These are phyloP conservation scores for Oophaga pumilio DNA, from an alignment of 2,113 vertebrate species.

Conservation along the genomic window DNA sequence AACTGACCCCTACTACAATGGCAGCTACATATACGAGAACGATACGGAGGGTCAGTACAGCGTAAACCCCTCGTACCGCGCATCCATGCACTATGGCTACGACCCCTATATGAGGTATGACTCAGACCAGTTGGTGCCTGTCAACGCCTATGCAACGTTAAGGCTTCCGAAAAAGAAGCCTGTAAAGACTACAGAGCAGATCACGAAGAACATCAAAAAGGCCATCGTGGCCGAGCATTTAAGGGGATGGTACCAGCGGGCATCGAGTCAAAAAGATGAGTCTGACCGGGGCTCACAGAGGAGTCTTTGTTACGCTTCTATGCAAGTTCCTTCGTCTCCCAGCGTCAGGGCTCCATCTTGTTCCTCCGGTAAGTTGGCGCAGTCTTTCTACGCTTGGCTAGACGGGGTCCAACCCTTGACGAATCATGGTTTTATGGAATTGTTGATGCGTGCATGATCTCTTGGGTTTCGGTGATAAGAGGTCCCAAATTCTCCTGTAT, in stretches of 20 bases:
- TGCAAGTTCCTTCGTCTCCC: constrained; percentile 78
- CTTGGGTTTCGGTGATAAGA: no score
- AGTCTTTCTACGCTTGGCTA: not conserved
- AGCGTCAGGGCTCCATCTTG: constrained; percentile 78
- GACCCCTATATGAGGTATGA: constrained; percentile 74
- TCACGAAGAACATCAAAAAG: constrained; percentile 86
- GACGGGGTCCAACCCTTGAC: not conserved
- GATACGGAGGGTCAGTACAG: constrained; percentile 91
- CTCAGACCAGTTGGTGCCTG: constrained; percentile 76
- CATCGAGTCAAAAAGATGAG: constrained; percentile 81
- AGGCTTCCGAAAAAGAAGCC: constrained; percentile 81
- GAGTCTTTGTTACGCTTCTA: constrained; percentile 79
- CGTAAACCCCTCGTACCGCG: constrained; percentile 83
- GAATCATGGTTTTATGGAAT: not conserved
- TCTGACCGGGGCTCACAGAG: constrained; percentile 84
- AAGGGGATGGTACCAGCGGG: constrained; percentile 94
- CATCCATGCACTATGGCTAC: constrained; percentile 72
- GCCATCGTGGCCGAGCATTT: constrained; percentile 91
- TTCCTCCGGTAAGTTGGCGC: constrained; percentile 74
- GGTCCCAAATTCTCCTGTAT: no score
- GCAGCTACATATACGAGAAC: constrained; percentile 82
- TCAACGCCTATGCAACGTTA: constrained; percentile 88
- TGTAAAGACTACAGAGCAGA: constrained; percentile 76
- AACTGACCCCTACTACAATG: constrained; percentile 75
- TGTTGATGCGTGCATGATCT: no score